Conservation (phyloP, 2,888 invertebrate species). For the Mylabris sibirica region DNA sequence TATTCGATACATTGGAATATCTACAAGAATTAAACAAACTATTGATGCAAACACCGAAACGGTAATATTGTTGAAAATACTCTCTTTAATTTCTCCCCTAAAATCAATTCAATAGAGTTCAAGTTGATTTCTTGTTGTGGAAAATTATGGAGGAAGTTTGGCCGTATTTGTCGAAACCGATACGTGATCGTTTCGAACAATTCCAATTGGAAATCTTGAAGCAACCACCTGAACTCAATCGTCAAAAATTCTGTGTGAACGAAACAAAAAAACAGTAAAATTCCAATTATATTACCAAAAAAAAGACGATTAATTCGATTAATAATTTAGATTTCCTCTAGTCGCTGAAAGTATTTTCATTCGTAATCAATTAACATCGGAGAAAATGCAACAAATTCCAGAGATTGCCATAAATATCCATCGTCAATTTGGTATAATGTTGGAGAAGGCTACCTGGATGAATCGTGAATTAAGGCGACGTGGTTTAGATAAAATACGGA, state of each 20-base stretch:
- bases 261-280: slow-evolving; percentile 42
- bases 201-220: slow-evolving; percentile 26
- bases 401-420: slow-evolving; percentile 42
- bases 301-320: slow-evolving; percentile 18
- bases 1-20: slow-evolving; percentile 28
- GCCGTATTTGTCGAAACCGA: slow-evolving; percentile 41
- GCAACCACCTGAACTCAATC: slow-evolving; percentile 21
- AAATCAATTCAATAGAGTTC: slow-evolving; percentile 38
- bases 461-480: slow-evolving; percentile 35
- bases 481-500: slow-evolving; percentile 38
- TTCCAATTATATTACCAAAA: slow-evolving; percentile 16
- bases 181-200: slow-evolving; percentile 38
- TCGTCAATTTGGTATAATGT: slow-evolving; percentile 32
- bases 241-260: slow-evolving; percentile 43
- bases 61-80: slow-evolving; percentile 18
- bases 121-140: slow-evolving; percentile 51
- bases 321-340: slow-evolving; percentile 45
- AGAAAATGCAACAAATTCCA: slow-evolving; percentile 34
- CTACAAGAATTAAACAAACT: slow-evolving; percentile 23
- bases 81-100: slow-evolving; percentile 1
- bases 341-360: slow-evolving; percentile 41
- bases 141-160: slow-evolving; percentile 44
- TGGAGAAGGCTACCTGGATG: slow-evolving; percentile 43
- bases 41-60: slow-evolving; percentile 28
- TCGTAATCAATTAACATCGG: slow-evolving; percentile 35